A percentile compares a stretch with the other conserved stretches of the same genome.
Conservation (phyloP, 1,140 invertebrate species). For the Hyposmocoma kahamanoa region DNA sequence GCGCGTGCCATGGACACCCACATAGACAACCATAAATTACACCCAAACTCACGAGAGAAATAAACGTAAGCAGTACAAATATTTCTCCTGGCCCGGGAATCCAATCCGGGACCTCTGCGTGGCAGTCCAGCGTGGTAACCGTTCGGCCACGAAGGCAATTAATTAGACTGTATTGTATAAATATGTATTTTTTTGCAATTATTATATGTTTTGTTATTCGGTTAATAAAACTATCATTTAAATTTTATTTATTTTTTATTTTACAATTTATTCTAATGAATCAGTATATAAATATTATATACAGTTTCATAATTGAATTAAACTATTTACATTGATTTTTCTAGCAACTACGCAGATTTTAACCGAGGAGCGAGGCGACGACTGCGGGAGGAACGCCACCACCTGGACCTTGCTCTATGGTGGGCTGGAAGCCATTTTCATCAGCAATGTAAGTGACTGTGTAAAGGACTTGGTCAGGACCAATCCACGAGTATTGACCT, state of each 20-base stretch:
- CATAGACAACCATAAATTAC: too few relatives aligned
- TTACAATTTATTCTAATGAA: constrained; percentile 1
- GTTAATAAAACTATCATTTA: too few relatives aligned
- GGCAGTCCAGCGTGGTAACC: too few relatives aligned
- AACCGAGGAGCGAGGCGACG: constrained; percentile 18
- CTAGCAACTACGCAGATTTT: constrained; percentile 8
- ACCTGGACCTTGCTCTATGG: constrained; percentile 70
- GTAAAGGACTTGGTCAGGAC: constrained; percentile 64
- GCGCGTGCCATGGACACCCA: too few relatives aligned
- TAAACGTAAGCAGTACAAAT: too few relatives aligned
- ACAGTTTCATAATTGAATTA: constrained; percentile 29
- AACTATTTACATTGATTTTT: constrained; percentile 35
- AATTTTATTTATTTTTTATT: neutral
- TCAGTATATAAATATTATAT: constrained; percentile 62
- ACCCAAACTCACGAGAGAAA: too few relatives aligned
- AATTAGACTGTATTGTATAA: too few relatives aligned
- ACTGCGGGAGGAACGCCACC: constrained; percentile 48
- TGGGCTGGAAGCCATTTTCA: constrained; percentile 78
- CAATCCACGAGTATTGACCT: constrained; percentile 72
- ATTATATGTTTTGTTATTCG: too few relatives aligned
- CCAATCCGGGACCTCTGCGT: too few relatives aligned
- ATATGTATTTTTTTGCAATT: too few relatives aligned
- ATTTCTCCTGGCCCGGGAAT: too few relatives aligned
- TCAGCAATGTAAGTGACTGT: constrained; percentile 80
- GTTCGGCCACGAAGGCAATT: too few relatives aligned